Percentiles rank a stretch among this genome's conserved stretches.
These are phyloP conservation scores for Otis tarda DNA, from an alignment of 2,113 vertebrate species.

Conservation along the genomic window DNA sequence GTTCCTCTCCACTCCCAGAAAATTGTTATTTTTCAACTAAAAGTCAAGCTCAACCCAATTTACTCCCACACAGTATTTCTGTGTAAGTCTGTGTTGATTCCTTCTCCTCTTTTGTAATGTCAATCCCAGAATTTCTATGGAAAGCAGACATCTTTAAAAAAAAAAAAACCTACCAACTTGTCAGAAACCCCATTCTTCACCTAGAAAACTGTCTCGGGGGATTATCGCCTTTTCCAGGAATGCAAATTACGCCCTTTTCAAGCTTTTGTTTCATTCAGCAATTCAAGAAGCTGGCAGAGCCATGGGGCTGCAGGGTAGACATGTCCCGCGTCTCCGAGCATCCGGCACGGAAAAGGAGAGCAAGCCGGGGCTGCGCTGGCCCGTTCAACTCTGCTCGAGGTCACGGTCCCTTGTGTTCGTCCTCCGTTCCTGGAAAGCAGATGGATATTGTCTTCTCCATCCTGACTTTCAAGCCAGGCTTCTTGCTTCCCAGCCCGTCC, in stretches of 20 bases:
- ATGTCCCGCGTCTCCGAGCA: background rate
- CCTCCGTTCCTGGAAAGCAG: background rate
- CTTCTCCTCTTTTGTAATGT: background rate
- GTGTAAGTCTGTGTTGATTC: background rate
- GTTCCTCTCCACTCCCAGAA: background rate
- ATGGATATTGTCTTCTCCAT: background rate
- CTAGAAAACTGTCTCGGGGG: background rate
- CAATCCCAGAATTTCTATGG: background rate
- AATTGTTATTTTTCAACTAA: background rate
- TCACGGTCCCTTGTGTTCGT: background rate
- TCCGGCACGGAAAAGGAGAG: background rate
- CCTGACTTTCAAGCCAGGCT: background rate
- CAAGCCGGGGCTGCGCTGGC: background rate
- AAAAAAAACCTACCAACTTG: background rate
- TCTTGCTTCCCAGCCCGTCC: background rate
- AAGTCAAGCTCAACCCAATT: background rate
- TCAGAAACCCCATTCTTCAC: background rate
- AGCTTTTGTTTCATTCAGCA: background rate
- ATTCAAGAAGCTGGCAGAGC: background rate
- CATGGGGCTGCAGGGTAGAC: rapidly evolving
- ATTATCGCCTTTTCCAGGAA: background rate
- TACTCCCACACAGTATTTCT: background rate
- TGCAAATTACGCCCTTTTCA: background rate
- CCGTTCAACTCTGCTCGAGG: background rate
- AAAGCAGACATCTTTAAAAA: background rate